phyloP scores from a whole-genome alignment of 2,888 invertebrate genomes.

The Diaperis boleti region DNA sequence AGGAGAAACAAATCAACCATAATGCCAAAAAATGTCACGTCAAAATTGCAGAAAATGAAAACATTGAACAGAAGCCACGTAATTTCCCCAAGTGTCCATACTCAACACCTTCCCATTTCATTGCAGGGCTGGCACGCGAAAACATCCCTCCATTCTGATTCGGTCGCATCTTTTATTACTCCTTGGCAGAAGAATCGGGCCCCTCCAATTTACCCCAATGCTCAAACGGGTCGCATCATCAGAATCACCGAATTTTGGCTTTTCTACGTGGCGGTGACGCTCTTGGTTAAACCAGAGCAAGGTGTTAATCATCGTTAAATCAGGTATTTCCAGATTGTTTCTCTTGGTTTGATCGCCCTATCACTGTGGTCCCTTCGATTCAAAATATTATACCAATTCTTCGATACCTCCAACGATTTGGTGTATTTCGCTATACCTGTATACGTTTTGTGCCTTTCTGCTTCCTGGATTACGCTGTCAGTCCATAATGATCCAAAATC shows the following conservation, averaged over 20 bases:
- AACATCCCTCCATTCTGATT: slow-evolving; percentile 13
- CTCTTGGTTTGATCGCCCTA: slow-evolving; percentile 4
- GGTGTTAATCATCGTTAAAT: no score
- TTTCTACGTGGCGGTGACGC: slow-evolving; percentile 11
- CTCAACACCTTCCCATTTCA: background rate
- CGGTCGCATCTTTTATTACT: slow-evolving; percentile 14
- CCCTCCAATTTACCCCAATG: slow-evolving; percentile 30
- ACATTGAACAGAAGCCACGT: background rate
- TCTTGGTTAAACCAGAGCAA: background rate
- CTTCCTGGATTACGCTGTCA: slow-evolving; percentile 23
- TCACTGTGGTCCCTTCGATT: slow-evolving; percentile 26
- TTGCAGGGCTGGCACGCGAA: background rate
- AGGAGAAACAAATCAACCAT: background rate
- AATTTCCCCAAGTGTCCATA: no score
- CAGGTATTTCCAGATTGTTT: slow-evolving; percentile 7
- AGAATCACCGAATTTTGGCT: slow-evolving; percentile 12
- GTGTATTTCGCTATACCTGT: slow-evolving; percentile 27
- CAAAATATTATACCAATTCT: slow-evolving; percentile 2
- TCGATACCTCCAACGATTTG: slow-evolving; percentile 10
- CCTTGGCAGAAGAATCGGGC: slow-evolving; percentile 11
- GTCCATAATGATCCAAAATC: slow-evolving; percentile 36
- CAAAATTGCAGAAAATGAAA: background rate
- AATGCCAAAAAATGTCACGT: background rate
- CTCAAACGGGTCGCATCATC: slow-evolving; percentile 29
- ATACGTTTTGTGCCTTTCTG: slow-evolving; percentile 16